phyloP scores from a whole-genome alignment of 2,888 invertebrate genomes.

The Harpagoxenus sublaevis region DNA sequence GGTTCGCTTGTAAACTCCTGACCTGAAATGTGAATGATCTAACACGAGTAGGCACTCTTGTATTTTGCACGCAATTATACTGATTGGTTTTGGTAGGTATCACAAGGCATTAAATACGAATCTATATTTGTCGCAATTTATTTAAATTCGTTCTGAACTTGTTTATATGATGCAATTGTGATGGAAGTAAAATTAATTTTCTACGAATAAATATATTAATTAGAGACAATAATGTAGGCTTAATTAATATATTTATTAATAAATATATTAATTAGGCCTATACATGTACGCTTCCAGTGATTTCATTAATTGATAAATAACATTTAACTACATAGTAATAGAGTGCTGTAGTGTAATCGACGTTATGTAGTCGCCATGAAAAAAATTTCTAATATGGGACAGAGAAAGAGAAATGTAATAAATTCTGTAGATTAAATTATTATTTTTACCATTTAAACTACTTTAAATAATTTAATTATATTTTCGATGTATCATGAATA shows the following conservation, averaged over 20 bases:
- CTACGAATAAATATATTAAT: background rate
- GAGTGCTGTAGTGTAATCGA: background rate
- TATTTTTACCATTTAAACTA: background rate
- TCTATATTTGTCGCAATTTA: background rate
- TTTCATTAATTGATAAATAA: constrained; percentile 29
- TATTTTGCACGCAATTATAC: constrained; percentile 67
- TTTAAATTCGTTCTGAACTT: background rate
- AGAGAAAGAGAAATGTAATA: background rate
- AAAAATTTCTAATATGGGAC: background rate
- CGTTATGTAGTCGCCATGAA: background rate
- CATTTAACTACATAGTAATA: background rate
- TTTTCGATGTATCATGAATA: background rate
- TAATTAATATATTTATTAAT: no score
- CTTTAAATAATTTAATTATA: background rate
- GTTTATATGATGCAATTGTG: background rate
- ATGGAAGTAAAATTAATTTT: constrained; percentile 25
- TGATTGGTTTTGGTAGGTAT: constrained; percentile 42
- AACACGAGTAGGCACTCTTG: constrained; percentile 52
- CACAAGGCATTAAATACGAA: background rate
- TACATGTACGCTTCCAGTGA: background rate
- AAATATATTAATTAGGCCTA: no score
- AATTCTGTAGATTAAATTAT: background rate
- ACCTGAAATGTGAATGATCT: constrained; percentile 71
- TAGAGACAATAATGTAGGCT: background rate
- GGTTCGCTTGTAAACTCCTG: constrained; percentile 69